Evolutionary conservation across 35 echinoderm and acorn worm genomes (phyloP), one percentile per base, ranked within the genome.

Genomic region (Apostichopus californicus): DNA sequence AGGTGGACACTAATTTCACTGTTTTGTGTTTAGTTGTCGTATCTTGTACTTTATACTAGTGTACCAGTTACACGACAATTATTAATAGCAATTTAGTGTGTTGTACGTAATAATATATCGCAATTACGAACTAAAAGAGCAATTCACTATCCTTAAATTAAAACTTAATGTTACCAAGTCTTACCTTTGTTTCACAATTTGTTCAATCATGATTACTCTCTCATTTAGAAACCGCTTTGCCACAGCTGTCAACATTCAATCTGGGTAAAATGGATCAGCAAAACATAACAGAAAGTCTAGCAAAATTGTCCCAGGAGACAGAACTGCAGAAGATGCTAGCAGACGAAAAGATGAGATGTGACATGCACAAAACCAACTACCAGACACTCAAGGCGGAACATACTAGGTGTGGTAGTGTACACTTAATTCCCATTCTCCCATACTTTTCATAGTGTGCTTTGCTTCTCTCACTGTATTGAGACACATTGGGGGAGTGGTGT

Each of bases 321-420:
- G 97, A 96, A 84, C 92, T 99, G 20, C 97, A 98, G 86, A 99
- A 96, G 78, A 99, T 96, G 95, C 83, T 99, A 21, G 80, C 97
- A 4, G 97, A 99, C 86, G 97, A 99, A 23, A 94, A 92, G 75
- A 96, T 96, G 93, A 87, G 97, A 78, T 92, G 95, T 89, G 97
- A 99, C 73, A 96, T 93, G 88, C 97, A 99, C 89, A 99, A 99
- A 82, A 99, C 97, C 15, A 99, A 96, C 88, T 99, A 99, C 86
- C 97, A 96, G 84, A 96, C 92, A 15, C 58, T 99, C 13, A 99
- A 99, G 63, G 95, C 97, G 28, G 97, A 99, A 88, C 95, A 99
- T 79, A 93, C 95, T 54, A 99, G 96, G 97, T 99, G 88, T 88
- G 88, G 58, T 61, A 61, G 12, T 61, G 8, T 61, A 9, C 12